Evolutionary conservation across 1,140 invertebrate genomes (phyloP).

Genomic region (Maconellicoccus hirsutus): DNA sequence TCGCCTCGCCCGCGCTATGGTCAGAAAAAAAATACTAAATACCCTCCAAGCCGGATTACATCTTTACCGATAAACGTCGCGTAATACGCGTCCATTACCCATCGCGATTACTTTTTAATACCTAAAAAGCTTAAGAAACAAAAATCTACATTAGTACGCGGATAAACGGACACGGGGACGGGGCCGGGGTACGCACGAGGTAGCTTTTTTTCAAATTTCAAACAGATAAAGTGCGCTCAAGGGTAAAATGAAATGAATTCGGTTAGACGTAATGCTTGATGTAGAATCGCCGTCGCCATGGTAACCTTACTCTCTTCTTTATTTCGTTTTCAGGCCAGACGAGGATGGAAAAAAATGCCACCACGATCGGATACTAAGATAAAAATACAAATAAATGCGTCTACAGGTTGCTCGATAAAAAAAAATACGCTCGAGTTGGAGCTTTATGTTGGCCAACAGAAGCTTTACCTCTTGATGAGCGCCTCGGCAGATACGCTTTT

Average conservation of each 20-base stretch:
- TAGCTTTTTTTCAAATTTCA: neutral
- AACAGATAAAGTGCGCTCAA: conserved; percentile 20
- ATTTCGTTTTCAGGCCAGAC: neutral
- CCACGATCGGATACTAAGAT: conserved; percentile 2
- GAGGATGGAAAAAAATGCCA: conserved; percentile 8
- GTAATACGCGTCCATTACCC: too few relatives aligned
- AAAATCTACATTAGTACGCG: neutral
- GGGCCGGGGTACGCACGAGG: neutral
- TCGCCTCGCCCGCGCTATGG: too few relatives aligned
- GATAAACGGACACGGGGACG: neutral
- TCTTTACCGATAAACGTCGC: too few relatives aligned
- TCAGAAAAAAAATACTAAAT: too few relatives aligned
- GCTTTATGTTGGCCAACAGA: too few relatives aligned
- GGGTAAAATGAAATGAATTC: conserved; percentile 20
- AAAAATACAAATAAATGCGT: conserved; percentile 13
- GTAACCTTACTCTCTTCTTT: neutral
- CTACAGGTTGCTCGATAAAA: conserved; percentile 11
- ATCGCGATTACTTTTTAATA: neutral
- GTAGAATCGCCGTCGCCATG: neutral
- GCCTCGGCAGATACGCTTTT: too few relatives aligned
- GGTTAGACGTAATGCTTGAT: neutral
- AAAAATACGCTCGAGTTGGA: neutral
- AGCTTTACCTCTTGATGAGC: too few relatives aligned
- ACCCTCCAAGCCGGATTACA: too few relatives aligned
- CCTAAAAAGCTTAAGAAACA: neutral